Percentiles rank a stretch among this genome's conserved stretches.
Conservation (phyloP, 2,888 invertebrate species). For the Morpho deidamia region DNA sequence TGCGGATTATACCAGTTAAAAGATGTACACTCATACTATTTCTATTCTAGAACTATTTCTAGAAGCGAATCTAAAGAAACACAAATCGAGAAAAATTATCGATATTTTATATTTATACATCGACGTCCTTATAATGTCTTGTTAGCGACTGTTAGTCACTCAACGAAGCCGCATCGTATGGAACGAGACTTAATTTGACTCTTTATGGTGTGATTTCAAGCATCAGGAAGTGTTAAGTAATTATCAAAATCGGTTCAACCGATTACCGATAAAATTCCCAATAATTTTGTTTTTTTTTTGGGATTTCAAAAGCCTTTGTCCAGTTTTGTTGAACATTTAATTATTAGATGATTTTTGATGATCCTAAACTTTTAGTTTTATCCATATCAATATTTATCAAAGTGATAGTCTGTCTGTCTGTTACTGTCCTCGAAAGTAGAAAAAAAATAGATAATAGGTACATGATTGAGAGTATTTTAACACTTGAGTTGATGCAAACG, state of each 20-base stretch:
- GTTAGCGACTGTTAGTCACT: slow-evolving; percentile 70
- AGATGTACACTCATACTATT: no score
- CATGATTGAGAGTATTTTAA: no score
- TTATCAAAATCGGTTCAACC: slow-evolving; percentile 52
- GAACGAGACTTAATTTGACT: slow-evolving; percentile 63
- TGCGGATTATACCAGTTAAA: no score
- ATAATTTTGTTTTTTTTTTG: slow-evolving; percentile 38
- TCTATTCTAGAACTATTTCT: no score
- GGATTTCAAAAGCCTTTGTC: slow-evolving; percentile 7
- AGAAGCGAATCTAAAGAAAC: no score
- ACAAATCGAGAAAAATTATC: background rate
- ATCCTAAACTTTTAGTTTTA: no score
- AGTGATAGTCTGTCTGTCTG: no score
- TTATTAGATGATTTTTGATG: no score
- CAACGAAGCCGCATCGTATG: slow-evolving; percentile 45
- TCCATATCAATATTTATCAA: no score
- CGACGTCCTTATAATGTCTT: slow-evolving; percentile 70
- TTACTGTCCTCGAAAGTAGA: no score
- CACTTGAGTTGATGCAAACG: no score
- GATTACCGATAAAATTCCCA: slow-evolving; percentile 35
- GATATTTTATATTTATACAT: slow-evolving; percentile 2
- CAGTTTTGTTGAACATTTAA: background rate
- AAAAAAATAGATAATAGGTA: no score
- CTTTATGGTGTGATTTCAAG: slow-evolving; percentile 69
- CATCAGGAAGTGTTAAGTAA: slow-evolving; percentile 66